A percentile compares a stretch with the other conserved stretches of the same genome.
These are phyloP conservation scores for Botia almorhae DNA, from an alignment of 2,797 vertebrate species.

Conservation along the genomic window DNA sequence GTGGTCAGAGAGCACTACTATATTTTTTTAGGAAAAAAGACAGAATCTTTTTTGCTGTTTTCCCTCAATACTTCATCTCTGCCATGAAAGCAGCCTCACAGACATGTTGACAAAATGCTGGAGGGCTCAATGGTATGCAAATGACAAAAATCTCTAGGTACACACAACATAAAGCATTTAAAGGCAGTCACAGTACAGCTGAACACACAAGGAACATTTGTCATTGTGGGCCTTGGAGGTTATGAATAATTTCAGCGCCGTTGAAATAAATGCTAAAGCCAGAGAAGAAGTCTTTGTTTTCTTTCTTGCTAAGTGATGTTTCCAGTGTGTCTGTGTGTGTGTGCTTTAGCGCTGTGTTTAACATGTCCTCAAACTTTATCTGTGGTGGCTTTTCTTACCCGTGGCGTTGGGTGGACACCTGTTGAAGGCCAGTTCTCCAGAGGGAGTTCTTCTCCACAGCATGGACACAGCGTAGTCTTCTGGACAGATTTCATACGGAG, in stretches of 20 bases:
- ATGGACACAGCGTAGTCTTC: constrained; percentile 96
- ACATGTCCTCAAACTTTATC: background rate
- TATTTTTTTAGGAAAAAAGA: background rate
- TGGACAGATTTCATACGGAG: constrained; percentile 98
- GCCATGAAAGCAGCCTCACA: constrained; percentile 1
- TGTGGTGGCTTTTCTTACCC: constrained; percentile 74
- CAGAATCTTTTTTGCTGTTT: background rate
- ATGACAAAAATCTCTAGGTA: constrained; percentile 52
- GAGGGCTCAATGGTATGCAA: constrained; percentile 54
- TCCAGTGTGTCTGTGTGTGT: constrained; percentile 4
- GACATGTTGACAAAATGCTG: constrained; percentile 43
- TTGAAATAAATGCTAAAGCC: constrained; percentile 27
- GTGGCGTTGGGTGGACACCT: constrained; percentile 96
- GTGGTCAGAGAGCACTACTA: background rate
- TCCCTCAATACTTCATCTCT: background rate
- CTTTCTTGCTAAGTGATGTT: constrained; percentile 9
- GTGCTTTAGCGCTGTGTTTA: background rate
- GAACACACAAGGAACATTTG: constrained; percentile 43
- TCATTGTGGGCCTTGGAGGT: constrained; percentile 35
- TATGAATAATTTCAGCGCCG: constrained; percentile 39
- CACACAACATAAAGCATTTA: constrained; percentile 48
- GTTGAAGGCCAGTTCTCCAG: constrained; percentile 96
- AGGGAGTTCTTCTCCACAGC: constrained; percentile 98
- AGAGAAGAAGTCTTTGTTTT: constrained; percentile 19
- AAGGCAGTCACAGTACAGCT: constrained; percentile 36